Conservation (phyloP, 2,797 vertebrate genomes). For the Oceanodroma leucorhoa region DNA sequence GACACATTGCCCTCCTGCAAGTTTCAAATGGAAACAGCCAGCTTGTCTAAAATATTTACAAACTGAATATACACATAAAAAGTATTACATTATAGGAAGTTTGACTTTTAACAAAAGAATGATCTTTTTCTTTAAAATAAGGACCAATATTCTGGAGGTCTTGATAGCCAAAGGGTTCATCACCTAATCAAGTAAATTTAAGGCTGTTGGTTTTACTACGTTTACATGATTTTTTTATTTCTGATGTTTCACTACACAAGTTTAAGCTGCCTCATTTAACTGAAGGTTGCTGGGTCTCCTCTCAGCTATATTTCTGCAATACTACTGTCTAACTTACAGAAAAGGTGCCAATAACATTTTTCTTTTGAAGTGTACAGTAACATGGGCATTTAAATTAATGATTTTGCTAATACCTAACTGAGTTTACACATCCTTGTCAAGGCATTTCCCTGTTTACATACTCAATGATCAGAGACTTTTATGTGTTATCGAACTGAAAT, state of each 20-base stretch:
- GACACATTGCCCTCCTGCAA: not conserved
- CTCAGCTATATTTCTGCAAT: not conserved
- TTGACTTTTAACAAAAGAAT: not conserved
- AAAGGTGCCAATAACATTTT: not conserved
- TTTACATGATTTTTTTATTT: not conserved
- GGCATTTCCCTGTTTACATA: not conserved
- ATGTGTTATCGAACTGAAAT: not conserved
- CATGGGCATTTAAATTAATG: not conserved
- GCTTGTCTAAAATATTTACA: not conserved
- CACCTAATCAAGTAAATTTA: not conserved
- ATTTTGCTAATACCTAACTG: not conserved
- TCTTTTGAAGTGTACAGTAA: not conserved
- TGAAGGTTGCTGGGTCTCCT: not conserved
- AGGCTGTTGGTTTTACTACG: not conserved
- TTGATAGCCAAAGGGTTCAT: not conserved
- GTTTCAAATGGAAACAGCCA: not conserved
- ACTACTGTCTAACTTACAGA: not conserved
- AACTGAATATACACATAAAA: not conserved
- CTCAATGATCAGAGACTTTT: not conserved
- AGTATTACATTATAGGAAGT: not conserved
- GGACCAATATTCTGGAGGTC: not conserved
- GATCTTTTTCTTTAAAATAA: not conserved
- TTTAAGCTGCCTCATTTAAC: constrained; percentile 33
- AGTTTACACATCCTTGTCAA: not conserved
- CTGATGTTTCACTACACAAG: not conserved